Percentiles rank a stretch among this genome's conserved stretches.
These are phyloP conservation scores for Euglossa dilemma DNA, from an alignment of 1,140 invertebrate genomes.

Conservation along the genomic window DNA sequence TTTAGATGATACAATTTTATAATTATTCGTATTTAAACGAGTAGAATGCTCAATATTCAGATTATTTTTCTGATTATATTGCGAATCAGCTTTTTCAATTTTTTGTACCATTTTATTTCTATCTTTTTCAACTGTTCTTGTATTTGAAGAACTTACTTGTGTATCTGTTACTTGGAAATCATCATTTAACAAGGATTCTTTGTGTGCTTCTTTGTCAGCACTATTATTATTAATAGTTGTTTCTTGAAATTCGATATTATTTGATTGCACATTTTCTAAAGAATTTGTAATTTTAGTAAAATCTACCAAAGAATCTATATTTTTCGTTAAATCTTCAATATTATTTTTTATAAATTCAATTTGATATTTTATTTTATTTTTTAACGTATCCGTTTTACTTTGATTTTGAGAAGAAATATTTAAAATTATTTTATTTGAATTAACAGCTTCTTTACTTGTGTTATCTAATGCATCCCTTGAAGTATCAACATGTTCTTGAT, in stretches of 20 bases:
- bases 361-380: conserved; percentile 44
- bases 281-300: conserved; percentile 14
- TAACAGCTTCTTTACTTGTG: conserved; percentile 22
- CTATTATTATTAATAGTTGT: conserved; percentile 13
- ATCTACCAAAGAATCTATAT: conserved; percentile 15
- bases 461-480: conserved; percentile 29
- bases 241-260: conserved; percentile 38
- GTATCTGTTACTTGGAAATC: not conserved
- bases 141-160: not conserved
- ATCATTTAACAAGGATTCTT: conserved; percentile 13
- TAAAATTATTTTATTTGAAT: conserved; percentile 41
- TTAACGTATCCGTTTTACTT: conserved; percentile 30
- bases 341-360: conserved; percentile 33
- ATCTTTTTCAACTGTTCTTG: not conserved
- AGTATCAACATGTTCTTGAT: conserved; percentile 40
- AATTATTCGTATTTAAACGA: conserved; percentile 27
- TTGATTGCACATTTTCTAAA: conserved; percentile 29
- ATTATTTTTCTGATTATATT: conserved; percentile 24
- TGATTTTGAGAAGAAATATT: conserved; percentile 47
- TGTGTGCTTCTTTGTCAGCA: conserved; percentile 13
- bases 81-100: not conserved
- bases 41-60: conserved; percentile 24
- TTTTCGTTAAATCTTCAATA: conserved; percentile 35
- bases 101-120: conserved; percentile 24
- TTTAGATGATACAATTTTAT: conserved; percentile 47